Evolutionary conservation across 2,113 vertebrate genomes (phyloP).

Genomic region (Centropus bengalensis): DNA sequence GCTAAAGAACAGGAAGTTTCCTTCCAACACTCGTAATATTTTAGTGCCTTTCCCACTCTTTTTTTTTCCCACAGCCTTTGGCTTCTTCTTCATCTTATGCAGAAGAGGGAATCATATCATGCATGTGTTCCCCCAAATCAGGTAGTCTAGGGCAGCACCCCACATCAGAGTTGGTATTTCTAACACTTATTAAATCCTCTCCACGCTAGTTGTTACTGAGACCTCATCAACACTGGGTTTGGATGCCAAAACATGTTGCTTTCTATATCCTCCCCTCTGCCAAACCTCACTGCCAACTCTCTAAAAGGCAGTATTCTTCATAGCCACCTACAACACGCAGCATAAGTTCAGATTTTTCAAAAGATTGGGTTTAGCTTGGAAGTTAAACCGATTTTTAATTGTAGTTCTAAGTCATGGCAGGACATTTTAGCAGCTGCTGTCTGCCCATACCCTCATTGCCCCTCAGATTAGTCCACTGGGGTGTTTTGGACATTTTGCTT

Average conservation of each 20-base stretch:
- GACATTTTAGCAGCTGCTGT: background rate
- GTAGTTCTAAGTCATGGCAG: background rate
- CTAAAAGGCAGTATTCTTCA: slow-evolving; percentile 6
- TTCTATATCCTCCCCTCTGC: background rate
- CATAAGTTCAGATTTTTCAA: background rate
- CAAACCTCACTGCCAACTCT: background rate
- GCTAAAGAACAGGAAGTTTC: background rate
- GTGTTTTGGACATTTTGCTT: background rate
- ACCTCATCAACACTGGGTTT: background rate
- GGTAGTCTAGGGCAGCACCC: background rate
- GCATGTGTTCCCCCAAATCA: background rate
- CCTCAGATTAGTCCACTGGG: background rate
- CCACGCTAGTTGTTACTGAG: background rate
- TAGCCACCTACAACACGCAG: background rate
- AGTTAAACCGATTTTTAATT: background rate
- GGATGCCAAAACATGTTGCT: background rate
- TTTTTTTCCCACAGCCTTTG: background rate
- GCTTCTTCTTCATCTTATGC: background rate
- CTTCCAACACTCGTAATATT: background rate
- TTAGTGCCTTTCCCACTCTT: background rate
- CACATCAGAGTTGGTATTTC: background rate
- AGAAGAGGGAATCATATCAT: background rate
- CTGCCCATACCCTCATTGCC: background rate
- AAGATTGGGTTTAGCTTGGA: slow-evolving; percentile 6
- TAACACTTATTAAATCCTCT: background rate